Evolutionary conservation across 2,888 invertebrate genomes (phyloP).

Genomic region (Hypsopygia costalis): DNA sequence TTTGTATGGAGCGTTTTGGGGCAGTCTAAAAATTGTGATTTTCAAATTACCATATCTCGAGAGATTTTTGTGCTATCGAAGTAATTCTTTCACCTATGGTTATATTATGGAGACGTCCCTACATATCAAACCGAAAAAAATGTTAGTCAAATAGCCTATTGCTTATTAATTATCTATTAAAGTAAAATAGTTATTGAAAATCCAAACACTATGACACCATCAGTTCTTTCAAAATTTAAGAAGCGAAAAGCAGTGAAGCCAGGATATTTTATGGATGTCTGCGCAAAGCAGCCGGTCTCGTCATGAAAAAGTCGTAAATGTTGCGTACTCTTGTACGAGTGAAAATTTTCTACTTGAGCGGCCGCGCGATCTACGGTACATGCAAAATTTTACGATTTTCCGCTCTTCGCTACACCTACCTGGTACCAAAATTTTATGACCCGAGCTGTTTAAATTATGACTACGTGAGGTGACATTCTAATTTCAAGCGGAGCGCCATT

Average conservation of each 20-base stretch:
- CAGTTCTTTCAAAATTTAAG: slow-evolving; percentile 23
- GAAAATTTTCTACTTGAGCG: slow-evolving; percentile 63
- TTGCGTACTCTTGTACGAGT: slow-evolving; percentile 54
- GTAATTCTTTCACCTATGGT: no score
- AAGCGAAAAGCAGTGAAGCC: slow-evolving; percentile 32
- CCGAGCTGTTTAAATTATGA: slow-evolving; percentile 37
- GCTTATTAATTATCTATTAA: no score
- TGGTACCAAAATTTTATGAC: slow-evolving; percentile 43
- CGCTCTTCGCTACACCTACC: slow-evolving; percentile 31
- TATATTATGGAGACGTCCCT: no score
- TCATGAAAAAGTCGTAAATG: slow-evolving; percentile 72
- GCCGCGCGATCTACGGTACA: slow-evolving; percentile 52
- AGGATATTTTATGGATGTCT: slow-evolving; percentile 57
- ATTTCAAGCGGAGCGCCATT: slow-evolving; percentile 6
- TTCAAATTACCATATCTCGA: no score
- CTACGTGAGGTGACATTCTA: slow-evolving; percentile 29
- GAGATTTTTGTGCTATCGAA: no score
- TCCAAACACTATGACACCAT: no score
- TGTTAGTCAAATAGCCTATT: no score
- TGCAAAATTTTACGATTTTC: slow-evolving; percentile 62
- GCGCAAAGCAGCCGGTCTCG: slow-evolving; percentile 47
- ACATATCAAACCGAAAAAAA: no score
- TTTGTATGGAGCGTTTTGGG: no score
- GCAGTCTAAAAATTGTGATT: no score
- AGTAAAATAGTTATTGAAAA: no score